Evolutionary conservation across 2,888 invertebrate genomes (phyloP).

Genomic region (Nomada lathburiana): DNA sequence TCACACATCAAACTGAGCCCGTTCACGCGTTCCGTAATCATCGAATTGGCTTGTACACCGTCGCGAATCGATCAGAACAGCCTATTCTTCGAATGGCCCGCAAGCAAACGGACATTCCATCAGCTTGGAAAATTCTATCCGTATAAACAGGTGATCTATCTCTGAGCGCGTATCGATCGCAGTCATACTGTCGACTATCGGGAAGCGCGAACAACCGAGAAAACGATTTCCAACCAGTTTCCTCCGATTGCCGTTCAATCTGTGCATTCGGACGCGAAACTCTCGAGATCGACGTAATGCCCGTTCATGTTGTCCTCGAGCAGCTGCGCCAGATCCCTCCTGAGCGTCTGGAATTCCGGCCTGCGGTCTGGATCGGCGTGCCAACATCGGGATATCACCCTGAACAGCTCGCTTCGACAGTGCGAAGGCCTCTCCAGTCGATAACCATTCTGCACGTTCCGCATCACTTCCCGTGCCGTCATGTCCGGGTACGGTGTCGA

Average conservation of each 20-base stretch:
- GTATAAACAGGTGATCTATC: not conserved
- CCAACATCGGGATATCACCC: conserved; percentile 88
- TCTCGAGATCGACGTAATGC: conserved; percentile 89
- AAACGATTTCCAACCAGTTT: not conserved
- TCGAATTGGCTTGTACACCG: not conserved
- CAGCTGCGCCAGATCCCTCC: conserved; percentile 87
- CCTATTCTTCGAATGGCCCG: not conserved
- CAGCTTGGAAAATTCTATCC: not conserved
- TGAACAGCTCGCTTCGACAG: conserved; percentile 90
- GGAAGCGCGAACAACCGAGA: not conserved
- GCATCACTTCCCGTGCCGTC: conserved; percentile 93
- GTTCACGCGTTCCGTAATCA: conserved; percentile 1
- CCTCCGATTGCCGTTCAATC: conserved; percentile 78
- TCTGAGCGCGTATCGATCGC: not conserved
- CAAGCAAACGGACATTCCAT: not conserved
- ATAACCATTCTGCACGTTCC: conserved; percentile 91
- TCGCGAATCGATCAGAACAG: not conserved
- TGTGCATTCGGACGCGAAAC: conserved; percentile 88
- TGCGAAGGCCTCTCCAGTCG: conserved; percentile 92
- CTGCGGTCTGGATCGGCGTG: conserved; percentile 90
- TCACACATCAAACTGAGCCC: not conserved
- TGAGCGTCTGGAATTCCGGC: conserved; percentile 89
- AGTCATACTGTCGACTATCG: not conserved
- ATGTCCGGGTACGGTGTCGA: conserved; percentile 94
- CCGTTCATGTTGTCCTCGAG: conserved; percentile 88